A percentile compares a stretch with the other conserved stretches of the same genome.
Evolutionary conservation across 2,797 vertebrate genomes (phyloP).

Genomic region (Cichlasoma orientale): DNA sequence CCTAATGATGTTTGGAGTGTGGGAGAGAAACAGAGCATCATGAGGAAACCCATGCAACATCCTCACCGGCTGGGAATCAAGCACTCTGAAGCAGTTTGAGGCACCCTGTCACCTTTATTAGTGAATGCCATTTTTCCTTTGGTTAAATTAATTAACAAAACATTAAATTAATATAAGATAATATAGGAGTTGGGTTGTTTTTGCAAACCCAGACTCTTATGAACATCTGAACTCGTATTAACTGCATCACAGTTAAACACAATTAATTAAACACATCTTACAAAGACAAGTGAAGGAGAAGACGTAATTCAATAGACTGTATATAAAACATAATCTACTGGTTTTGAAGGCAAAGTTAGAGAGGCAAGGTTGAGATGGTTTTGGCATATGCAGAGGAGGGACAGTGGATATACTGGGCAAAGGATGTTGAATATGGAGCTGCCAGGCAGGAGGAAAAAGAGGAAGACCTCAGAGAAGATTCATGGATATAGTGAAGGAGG

Average conservation of each 20-base stretch:
- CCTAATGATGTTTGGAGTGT: slow-evolving; percentile 38
- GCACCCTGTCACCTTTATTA: background rate
- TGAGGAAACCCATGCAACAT: slow-evolving; percentile 38
- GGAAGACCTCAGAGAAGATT: too few species aligned
- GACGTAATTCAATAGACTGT: background rate
- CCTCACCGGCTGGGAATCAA: slow-evolving; percentile 11
- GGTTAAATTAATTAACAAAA: background rate
- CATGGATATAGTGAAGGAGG: too few species aligned
- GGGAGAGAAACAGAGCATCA: slow-evolving; percentile 39
- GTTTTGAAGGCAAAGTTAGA: background rate
- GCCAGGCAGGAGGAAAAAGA: too few species aligned
- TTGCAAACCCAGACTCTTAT: too few species aligned
- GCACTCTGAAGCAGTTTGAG: slow-evolving; percentile 13
- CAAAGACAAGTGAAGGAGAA: background rate
- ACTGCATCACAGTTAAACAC: background rate
- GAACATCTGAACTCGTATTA: background rate
- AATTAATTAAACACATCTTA: background rate
- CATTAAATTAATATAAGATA: background rate
- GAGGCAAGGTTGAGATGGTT: too few species aligned
- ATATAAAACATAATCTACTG: background rate
- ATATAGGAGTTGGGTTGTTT: background rate
- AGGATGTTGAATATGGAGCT: too few species aligned
- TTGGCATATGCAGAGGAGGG: too few species aligned
- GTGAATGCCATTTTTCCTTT: background rate
- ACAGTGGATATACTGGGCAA: too few species aligned